These are phyloP conservation scores for Apodemus speciosus DNA, from an alignment of 2,113 vertebrate genomes.

Conservation along the genomic window DNA sequence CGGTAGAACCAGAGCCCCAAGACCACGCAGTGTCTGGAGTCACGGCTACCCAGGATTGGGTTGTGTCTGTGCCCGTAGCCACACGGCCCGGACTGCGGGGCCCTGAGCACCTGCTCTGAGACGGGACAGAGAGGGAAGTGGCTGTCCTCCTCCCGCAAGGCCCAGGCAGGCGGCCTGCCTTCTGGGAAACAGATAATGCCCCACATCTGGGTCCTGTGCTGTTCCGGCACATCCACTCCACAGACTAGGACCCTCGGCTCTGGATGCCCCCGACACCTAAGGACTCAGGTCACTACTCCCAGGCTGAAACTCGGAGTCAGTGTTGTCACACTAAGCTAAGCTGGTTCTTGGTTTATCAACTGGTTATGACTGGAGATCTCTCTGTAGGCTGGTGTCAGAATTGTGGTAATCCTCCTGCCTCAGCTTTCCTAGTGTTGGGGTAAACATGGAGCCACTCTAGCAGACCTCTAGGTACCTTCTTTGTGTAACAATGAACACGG, in stretches of 20 bases:
- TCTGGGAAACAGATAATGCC: conserved; percentile 6
- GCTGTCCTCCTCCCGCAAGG: accelerated
- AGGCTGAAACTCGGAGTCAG: too few species aligned
- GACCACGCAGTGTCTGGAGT: not conserved
- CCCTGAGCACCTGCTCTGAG: not conserved
- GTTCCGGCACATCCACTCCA: too few species aligned
- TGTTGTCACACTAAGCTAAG: too few species aligned
- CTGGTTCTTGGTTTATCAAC: not conserved
- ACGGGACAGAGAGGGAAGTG: not conserved
- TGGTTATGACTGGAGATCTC: not conserved
- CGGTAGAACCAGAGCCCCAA: not conserved
- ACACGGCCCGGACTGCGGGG: not conserved
- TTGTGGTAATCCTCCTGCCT: not conserved
- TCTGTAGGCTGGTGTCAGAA: not conserved
- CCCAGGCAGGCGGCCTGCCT: not conserved
- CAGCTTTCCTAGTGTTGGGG: too few species aligned
- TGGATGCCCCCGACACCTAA: not conserved
- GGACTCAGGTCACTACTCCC: not conserved
- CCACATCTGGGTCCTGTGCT: not conserved
- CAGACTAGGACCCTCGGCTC: accelerated
- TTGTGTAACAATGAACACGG: not conserved
- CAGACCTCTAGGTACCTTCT: not conserved
- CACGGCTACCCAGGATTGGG: not conserved
- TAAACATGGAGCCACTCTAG: not conserved
- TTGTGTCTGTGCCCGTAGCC: not conserved